Evolutionary conservation across 2,888 invertebrate species (phyloP), one percentile per base, ranked within the genome.

Genomic region (Diadegma fenestrale): DNA sequence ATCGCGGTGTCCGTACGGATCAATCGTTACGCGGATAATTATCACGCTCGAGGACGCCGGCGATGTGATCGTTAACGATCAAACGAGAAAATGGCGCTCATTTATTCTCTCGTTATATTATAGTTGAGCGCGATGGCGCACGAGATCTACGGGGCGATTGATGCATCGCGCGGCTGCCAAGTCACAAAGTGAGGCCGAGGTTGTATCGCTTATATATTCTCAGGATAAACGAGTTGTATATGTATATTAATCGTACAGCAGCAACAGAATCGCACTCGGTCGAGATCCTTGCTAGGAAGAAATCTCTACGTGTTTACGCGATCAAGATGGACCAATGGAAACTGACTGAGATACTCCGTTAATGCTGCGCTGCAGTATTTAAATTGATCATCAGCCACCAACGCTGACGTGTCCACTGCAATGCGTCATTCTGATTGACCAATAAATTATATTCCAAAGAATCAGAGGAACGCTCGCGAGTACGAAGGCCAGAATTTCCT

Each of bases 341-440:
- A 73, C 30, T 58, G 79, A 79, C 22, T 37, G 75, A 79, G 72
- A 78, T 78, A 45, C 54, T 63, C 63, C 30, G 54, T 43, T 26
- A 64, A 37, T 69, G 66, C 54, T 90, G 90, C 37, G 37, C 90
- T n/a, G n/a, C 91, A 88, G 92, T 91, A 92, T 92, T 90, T 92
- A 92, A 93, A 93, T 93, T 93, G 93, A 93, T 93, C 93, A 91
- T 90, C 91, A 90, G 89, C 89, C 89, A 88, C 88, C 90, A 90
- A 92, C 92, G 93, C 91, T 93, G 93, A 93, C 93, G 93, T 92
- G 92, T 93, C 92, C 93, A 92, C 93, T 92, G 91, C 91, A 92
- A 93, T 93, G 91, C 92, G 92, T 93, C 93, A 93, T 92, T 92
- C 91, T 92, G 93, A 93, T 93, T 92, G 93, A 93, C 92, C 92